Conservation (phyloP, 2,113 vertebrate genomes). For the Isurus oxyrinchus region DNA sequence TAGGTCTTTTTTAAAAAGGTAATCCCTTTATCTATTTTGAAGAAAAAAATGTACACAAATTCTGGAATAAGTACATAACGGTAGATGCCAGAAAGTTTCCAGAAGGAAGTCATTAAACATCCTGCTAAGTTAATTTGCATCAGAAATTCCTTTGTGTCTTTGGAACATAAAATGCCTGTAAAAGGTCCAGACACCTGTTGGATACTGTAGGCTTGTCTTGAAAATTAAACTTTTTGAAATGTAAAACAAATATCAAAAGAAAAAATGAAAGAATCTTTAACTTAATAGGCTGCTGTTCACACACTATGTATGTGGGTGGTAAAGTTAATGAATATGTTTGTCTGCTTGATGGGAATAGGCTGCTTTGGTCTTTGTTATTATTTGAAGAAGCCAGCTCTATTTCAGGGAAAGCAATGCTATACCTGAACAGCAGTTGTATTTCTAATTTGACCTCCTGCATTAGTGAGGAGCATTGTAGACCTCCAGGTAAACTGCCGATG, state of each 20-base stretch:
- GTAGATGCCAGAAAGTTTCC: neutral
- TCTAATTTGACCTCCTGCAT: neutral
- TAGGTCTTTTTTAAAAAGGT: too few species aligned
- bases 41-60: too few species aligned
- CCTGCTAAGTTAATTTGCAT: neutral
- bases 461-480: neutral
- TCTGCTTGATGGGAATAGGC: neutral
- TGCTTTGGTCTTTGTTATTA: neutral
- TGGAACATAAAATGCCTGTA: neutral
- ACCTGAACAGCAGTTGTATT: neutral
- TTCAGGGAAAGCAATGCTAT: neutral
- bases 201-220: neutral
- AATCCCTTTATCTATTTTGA: too few species aligned
- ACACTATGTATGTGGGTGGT: neutral
- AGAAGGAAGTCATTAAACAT: neutral
- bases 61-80: neutral
- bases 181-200: neutral
- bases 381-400: neutral
- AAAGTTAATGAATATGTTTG: neutral
- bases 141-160: neutral
- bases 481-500: neutral
- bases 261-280: neutral
- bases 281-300: neutral
- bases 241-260: neutral
- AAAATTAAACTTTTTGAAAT: neutral